Conservation (phyloP, 2,888 invertebrate species). For the Heliconius cydno region DNA sequence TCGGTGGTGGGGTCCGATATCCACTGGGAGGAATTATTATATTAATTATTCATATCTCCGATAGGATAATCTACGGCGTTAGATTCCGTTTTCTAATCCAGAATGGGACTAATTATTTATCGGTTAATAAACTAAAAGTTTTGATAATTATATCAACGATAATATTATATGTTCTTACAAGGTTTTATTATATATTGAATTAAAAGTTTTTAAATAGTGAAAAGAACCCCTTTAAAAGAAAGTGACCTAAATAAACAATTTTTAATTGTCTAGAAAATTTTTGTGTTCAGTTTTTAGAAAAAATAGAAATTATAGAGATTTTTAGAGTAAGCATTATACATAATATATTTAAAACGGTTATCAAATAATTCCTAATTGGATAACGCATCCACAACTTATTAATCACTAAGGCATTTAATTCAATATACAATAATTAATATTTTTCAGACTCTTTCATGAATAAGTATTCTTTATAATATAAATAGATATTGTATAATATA, state of each 20-base stretch:
- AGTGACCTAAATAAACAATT: background rate
- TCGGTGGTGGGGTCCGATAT: too few relatives aligned
- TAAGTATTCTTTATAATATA: conserved; percentile 43
- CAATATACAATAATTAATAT: conserved; percentile 13
- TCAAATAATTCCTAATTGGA: background rate
- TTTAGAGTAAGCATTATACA: too few relatives aligned
- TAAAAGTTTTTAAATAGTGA: background rate
- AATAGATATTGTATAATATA: conserved; percentile 38
- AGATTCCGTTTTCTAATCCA: background rate
- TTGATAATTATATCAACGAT: background rate
- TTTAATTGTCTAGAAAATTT: background rate
- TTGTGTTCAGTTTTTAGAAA: background rate
- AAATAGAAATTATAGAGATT: background rate
- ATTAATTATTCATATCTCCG: background rate
- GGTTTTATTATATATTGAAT: conserved; percentile 6
- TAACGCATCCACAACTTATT: background rate
- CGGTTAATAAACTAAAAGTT: background rate
- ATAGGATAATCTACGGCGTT: background rate
- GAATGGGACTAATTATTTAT: too few relatives aligned
- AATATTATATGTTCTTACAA: background rate
- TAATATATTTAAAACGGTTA: too few relatives aligned
- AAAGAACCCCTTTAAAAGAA: background rate
- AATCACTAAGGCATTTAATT: background rate
- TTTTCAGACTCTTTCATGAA: conserved; percentile 23
- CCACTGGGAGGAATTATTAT: too few relatives aligned